phyloP scores from a whole-genome alignment of 1,140 invertebrate species.

The Pogonomyrmex californicus region DNA sequence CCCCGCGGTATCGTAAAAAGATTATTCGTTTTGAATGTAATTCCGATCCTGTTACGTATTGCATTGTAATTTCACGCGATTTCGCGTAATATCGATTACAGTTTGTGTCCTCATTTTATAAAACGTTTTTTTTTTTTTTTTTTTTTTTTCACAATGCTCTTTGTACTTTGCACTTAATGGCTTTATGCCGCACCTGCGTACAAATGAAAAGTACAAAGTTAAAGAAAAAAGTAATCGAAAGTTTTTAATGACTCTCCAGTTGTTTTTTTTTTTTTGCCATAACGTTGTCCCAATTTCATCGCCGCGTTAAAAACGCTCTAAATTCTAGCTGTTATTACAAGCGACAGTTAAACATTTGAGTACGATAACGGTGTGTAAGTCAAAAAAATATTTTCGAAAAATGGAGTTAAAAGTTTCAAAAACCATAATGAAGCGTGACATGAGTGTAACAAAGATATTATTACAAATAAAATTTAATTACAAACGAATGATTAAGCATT shows the following conservation, averaged over 20 bases:
- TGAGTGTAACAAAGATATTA: neutral
- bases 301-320: neutral
- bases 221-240: slow-evolving; percentile 34
- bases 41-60: slow-evolving; percentile 41
- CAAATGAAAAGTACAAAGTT: slow-evolving; percentile 35
- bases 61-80: slow-evolving; percentile 14
- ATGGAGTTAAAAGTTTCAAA: neutral
- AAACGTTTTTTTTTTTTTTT: neutral
- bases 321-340: neutral
- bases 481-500: neutral
- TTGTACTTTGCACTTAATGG: neutral
- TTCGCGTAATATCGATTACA: slow-evolving; percentile 15
- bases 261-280: neutral
- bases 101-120: neutral
- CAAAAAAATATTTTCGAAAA: neutral
- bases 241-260: slow-evolving; percentile 26
- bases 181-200: neutral
- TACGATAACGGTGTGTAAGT: neutral
- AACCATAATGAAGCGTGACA: neutral
- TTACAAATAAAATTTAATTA: neutral
- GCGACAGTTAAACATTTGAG: neutral
- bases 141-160: neutral
- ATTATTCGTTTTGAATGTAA: slow-evolving; percentile 31
- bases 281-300: slow-evolving; percentile 7
- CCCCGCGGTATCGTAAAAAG: slow-evolving; percentile 3